These are phyloP conservation scores for Zapornia atra DNA, from an alignment of 2,113 vertebrate species.

Conservation along the genomic window DNA sequence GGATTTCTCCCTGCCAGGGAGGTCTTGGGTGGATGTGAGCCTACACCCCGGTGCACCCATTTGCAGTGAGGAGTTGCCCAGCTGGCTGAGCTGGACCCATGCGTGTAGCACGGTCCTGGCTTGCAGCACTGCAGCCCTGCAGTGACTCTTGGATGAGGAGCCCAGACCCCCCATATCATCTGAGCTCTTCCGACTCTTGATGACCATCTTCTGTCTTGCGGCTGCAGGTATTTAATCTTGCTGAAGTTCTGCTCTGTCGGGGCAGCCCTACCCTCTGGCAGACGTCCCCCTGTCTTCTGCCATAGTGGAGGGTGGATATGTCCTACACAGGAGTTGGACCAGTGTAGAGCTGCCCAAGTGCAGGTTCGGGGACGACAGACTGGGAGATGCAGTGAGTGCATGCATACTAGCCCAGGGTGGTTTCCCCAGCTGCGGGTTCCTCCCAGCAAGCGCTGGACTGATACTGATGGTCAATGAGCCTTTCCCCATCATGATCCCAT, in stretches of 20 bases:
- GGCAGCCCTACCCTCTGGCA: background rate
- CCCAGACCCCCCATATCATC: background rate
- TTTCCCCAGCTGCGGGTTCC: background rate
- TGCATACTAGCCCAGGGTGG: accelerated
- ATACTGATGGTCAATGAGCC: background rate
- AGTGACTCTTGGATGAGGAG: background rate
- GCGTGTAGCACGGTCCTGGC: background rate
- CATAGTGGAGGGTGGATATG: background rate
- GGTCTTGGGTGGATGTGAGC: background rate
- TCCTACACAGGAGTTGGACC: background rate
- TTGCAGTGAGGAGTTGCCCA: background rate
- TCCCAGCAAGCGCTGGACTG: background rate
- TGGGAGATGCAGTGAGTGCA: background rate
- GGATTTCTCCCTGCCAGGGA: background rate
- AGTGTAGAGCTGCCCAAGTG: background rate
- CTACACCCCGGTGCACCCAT: background rate
- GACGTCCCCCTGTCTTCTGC: background rate
- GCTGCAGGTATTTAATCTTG: background rate
- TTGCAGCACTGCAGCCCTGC: accelerated
- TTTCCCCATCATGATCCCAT: accelerated
- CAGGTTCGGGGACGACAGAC: background rate
- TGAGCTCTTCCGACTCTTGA: background rate
- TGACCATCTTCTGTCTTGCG: background rate
- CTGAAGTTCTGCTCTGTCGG: background rate
- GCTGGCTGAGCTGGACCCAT: accelerated